Evolutionary conservation across 2,797 vertebrate species (phyloP), one percentile per base, ranked within the genome.

Genomic region (Heliangelus exortis): DNA sequence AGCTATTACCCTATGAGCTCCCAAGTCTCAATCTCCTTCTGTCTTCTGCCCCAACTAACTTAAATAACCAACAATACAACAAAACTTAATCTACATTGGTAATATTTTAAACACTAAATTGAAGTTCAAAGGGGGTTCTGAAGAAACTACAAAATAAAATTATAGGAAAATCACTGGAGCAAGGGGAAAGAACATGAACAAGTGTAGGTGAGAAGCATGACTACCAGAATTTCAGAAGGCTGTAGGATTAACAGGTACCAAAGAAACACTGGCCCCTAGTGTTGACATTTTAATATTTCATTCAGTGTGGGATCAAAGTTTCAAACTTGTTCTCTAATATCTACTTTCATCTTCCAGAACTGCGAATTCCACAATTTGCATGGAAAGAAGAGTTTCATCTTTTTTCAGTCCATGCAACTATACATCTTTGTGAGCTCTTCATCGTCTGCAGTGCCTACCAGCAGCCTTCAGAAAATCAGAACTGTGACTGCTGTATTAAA

Each of bases 241-340:
- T 53, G 19, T 4, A 69, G 33, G 9, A 55, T 7, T 3, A 63
- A 13, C 10, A 39, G 39, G 12, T 48, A 59, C 41, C 25, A 71
- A 39, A 80, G 36, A 90, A 90, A 93, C 45, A 94, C 82, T 89
- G 86, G 9, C 87, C 89, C 23, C 84, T 89, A 73, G 72, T 5
- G 89, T 18, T 61, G 48, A 29, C 1, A 13, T 48, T 28, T 34
- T 8, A 82, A 8, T 17, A 45, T 41, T 48, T 79, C 6, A 16
- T 33, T 76, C 50, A 25, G 2, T 5, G 10, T 8, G 28, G 6
- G 3, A 53, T 33, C 4, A 41, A 5, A 50, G 0, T 31, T 79
- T 29, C 39, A 23, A 58, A 57, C 3, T 6, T 3, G 3, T 53
- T 33, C 63, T 76, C 34, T 2, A 2, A 18, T 3, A 74, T 2